Evolutionary conservation across 2,113 vertebrate genomes (phyloP).

Genomic region (Ammospiza caudacuta): DNA sequence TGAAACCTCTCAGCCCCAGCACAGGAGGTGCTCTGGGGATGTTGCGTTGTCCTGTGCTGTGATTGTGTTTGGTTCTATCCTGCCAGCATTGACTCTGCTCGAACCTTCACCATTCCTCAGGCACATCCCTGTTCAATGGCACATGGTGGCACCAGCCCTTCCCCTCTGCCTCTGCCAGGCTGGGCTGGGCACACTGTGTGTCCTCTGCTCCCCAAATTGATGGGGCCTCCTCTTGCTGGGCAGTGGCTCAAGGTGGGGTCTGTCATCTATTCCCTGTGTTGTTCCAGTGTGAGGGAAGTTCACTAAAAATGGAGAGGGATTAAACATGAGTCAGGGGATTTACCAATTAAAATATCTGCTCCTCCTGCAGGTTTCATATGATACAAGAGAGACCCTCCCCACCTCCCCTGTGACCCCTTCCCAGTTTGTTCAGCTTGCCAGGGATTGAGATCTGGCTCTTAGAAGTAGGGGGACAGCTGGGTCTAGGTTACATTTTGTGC

Average conservation of each 20-base stretch:
- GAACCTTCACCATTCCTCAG: neutral
- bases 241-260: neutral
- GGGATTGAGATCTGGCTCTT: constrained; percentile 56
- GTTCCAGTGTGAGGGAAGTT: neutral
- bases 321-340: constrained; percentile 28
- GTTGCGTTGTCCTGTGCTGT: neutral
- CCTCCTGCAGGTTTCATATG: constrained; percentile 47
- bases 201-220: fast-evolving
- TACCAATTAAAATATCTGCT: constrained; percentile 45
- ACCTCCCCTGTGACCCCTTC: neutral
- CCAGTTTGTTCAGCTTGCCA: constrained; percentile 64
- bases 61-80: neutral
- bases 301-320: constrained; percentile 9
- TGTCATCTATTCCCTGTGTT: fast-evolving
- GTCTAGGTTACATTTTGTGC: constrained; percentile 63
- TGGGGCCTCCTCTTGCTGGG: neutral
- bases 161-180: neutral
- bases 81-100: neutral
- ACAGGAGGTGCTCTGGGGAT: neutral
- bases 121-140: neutral
- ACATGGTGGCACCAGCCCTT: neutral
- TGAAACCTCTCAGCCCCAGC: neutral
- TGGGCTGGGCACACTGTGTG: neutral
- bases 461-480: constrained; percentile 3
- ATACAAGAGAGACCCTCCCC: constrained; percentile 31